Evolutionary conservation across 1,140 invertebrate genomes (phyloP).

Genomic region (Drosophila kikkawai): DNA sequence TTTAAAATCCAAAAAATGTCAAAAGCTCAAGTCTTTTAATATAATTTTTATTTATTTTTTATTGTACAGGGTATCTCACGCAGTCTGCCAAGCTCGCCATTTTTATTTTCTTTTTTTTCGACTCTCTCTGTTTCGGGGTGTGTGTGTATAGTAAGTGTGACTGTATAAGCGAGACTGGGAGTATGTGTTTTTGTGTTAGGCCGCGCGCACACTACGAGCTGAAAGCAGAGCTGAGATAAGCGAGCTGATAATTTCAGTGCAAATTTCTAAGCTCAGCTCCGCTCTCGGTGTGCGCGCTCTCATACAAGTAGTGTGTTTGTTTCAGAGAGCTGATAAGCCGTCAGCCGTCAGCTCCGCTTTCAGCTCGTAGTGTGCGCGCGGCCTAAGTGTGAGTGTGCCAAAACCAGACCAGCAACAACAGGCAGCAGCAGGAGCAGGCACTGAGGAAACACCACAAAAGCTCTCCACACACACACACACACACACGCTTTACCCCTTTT

Average conservation of each 20-base stretch:
- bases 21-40: not conserved
- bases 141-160: not conserved
- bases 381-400: slow-evolving; percentile 15
- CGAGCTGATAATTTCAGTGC: no score
- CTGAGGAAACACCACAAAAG: slow-evolving; percentile 27
- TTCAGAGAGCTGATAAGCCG: no score
- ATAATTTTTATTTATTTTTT: not conserved
- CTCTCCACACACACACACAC: slow-evolving; percentile 3
- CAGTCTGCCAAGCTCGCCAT: not conserved
- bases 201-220: no score
- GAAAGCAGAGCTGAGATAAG: no score
- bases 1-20: no score
- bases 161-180: slow-evolving; percentile 4
- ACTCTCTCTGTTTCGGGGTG: slow-evolving; percentile 15
- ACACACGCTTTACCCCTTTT: slow-evolving; percentile 48
- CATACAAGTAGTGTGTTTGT: no score
- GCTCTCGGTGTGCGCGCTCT: no score
- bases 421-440: slow-evolving; percentile 1
- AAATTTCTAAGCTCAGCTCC: no score
- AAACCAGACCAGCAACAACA: slow-evolving; percentile 20
- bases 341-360: no score
- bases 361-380: no score
- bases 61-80: not conserved
- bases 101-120: not conserved
- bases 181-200: slow-evolving; percentile 7